Conservation (phyloP, 2,113 vertebrate genomes). For the Colistium nudipinnis region DNA sequence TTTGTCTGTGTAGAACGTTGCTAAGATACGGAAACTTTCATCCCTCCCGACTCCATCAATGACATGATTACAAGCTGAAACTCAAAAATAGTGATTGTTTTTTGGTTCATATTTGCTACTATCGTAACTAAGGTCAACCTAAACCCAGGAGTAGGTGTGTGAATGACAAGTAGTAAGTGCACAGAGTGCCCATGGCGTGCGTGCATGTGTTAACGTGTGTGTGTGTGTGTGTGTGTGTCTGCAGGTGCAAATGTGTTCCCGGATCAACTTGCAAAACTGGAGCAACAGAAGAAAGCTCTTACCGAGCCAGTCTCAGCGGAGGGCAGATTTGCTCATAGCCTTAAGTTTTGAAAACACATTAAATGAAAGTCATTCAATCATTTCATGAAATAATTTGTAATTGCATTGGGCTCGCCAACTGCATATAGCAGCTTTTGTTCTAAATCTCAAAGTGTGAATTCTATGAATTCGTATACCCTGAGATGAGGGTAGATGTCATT, state of each 20-base stretch:
- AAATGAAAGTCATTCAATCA: conserved; percentile 61
- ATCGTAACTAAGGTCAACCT: conserved; percentile 51
- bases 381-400: conserved; percentile 56
- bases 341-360: conserved; percentile 49
- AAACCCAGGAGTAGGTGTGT: conserved; percentile 25
- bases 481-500: conserved; percentile 50
- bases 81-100: conserved; percentile 7
- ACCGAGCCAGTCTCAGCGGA: conserved; percentile 39
- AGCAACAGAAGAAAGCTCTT: conserved; percentile 49
- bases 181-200: background rate
- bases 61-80: conserved; percentile 10
- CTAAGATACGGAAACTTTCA: conserved; percentile 9
- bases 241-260: conserved; percentile 42
- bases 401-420: conserved; percentile 18
- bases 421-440: conserved; percentile 48
- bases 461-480: conserved; percentile 60
- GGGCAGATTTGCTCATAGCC: conserved; percentile 44
- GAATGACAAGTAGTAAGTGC: conserved; percentile 36
- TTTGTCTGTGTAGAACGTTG: conserved; percentile 14
- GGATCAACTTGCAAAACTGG: conserved; percentile 30
- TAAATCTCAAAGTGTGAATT: conserved; percentile 59
- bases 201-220: no score
- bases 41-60: background rate
- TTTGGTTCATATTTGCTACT: conserved; percentile 30
- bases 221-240: conserved; percentile 3